Percentiles rank a stretch among this genome's conserved stretches.
Conservation (phyloP, 2,113 vertebrate species). For the Bostrychus sinensis region DNA sequence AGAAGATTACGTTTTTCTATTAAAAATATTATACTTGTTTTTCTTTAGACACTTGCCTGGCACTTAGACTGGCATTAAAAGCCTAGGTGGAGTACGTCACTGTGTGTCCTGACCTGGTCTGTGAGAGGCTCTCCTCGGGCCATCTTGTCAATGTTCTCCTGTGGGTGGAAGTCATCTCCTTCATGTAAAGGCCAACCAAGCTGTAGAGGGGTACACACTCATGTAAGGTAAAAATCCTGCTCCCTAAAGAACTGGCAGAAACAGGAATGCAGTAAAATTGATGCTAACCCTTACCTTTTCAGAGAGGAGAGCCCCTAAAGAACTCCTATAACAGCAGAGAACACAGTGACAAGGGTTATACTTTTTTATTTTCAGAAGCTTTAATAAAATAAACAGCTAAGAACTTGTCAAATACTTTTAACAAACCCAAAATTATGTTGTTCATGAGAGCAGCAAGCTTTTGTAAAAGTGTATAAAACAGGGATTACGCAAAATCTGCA, state of each 20-base stretch:
- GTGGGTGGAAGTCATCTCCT: conserved; percentile 88
- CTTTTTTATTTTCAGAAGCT: background rate
- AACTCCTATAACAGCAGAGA: conserved; percentile 47
- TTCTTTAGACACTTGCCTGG: too few species aligned
- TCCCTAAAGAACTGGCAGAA: background rate
- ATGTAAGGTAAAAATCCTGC: background rate
- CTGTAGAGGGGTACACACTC: conserved; percentile 62
- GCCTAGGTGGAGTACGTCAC: too few species aligned
- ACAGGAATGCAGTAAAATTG: background rate
- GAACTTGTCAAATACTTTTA: too few species aligned
- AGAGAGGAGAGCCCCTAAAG: conserved; percentile 63
- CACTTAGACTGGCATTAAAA: too few species aligned
- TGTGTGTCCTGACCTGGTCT: conserved; percentile 85
- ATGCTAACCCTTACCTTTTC: conserved; percentile 60
- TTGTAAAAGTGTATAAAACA: too few species aligned
- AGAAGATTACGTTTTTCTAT: too few species aligned
- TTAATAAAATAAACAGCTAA: too few species aligned
- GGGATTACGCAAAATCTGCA: too few species aligned
- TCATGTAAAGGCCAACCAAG: conserved; percentile 89
- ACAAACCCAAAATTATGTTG: too few species aligned
- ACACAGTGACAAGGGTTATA: background rate
- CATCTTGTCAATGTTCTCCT: conserved; percentile 88
- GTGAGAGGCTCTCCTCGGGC: conserved; percentile 81
- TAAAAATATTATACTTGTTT: too few species aligned
- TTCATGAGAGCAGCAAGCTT: too few species aligned